Evolutionary conservation across 2,113 vertebrate genomes (phyloP).

Genomic region (Macroglossus sobrinus): DNA sequence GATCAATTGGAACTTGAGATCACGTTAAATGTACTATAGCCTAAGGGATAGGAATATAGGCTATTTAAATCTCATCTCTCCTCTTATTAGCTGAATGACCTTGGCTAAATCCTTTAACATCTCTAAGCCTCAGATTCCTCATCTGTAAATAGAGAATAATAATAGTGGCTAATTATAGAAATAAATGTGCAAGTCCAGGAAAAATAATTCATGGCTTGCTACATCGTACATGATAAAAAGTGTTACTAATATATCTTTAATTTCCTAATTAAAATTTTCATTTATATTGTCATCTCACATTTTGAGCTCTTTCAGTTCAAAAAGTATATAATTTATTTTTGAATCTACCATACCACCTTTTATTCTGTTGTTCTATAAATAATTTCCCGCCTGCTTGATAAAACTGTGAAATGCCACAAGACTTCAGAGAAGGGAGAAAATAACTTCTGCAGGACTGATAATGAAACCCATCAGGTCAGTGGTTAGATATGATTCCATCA

Average conservation of each 20-base stretch:
- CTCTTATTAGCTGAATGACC: not conserved
- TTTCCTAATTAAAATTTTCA: constrained; percentile 1
- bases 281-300: not conserved
- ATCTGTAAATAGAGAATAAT: not conserved
- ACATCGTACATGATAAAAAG: not conserved
- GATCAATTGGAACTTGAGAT: not conserved
- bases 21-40: not conserved
- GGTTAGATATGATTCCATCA: not conserved
- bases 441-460: not conserved
- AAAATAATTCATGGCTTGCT: not conserved
- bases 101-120: not conserved
- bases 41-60: not conserved
- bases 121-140: not conserved
- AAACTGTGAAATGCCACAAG: not conserved
- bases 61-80: not conserved
- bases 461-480: not conserved
- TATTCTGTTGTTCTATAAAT: not conserved
- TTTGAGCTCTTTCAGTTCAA: not conserved
- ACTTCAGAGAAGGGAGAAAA: not conserved
- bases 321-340: constrained; percentile 12
- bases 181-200: not conserved
- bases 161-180: not conserved
- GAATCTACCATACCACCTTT: not conserved
- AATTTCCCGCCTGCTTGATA: not conserved
- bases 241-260: not conserved